A percentile compares a stretch with the other conserved stretches of the same genome.
phyloP scores from a whole-genome alignment of 2,888 invertebrate genomes.

The Chalcis sispes region DNA sequence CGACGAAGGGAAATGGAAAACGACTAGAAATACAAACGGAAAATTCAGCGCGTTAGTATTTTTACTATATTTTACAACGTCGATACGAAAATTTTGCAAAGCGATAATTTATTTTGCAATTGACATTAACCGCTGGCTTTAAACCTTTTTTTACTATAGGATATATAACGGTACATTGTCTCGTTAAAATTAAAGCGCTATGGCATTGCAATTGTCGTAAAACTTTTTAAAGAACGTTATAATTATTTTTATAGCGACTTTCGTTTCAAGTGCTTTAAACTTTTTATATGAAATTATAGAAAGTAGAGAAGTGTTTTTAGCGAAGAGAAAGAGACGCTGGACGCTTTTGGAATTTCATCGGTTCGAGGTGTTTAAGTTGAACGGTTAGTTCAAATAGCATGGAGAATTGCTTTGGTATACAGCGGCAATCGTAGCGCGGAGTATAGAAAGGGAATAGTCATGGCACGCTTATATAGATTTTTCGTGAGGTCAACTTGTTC shows the following conservation, averaged over 20 bases:
- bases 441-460: not conserved
- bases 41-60: no score
- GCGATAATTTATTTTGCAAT: no score
- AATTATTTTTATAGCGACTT: not conserved
- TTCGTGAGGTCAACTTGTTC: conserved; percentile 26
- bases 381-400: conserved; percentile 42
- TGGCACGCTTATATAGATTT: conserved; percentile 25
- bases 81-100: no score
- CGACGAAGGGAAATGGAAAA: not conserved
- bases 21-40: not conserved
- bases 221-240: no score
- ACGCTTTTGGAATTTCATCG: conserved; percentile 22
- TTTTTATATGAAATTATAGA: conserved; percentile 3
- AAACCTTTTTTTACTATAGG: no score
- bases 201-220: no score
- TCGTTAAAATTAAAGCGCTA: no score
- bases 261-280: not conserved
- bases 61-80: no score
- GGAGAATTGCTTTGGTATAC: conserved; percentile 51
- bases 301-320: conserved; percentile 23
- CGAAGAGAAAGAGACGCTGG: not conserved
- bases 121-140: no score
- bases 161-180: no score
- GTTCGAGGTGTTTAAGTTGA: conserved; percentile 22
- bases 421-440: conserved; percentile 1